A percentile compares a stretch with the other conserved stretches of the same genome.
phyloP scores from a whole-genome alignment of 2,113 vertebrate genomes.

The Pachyramphus minor region DNA sequence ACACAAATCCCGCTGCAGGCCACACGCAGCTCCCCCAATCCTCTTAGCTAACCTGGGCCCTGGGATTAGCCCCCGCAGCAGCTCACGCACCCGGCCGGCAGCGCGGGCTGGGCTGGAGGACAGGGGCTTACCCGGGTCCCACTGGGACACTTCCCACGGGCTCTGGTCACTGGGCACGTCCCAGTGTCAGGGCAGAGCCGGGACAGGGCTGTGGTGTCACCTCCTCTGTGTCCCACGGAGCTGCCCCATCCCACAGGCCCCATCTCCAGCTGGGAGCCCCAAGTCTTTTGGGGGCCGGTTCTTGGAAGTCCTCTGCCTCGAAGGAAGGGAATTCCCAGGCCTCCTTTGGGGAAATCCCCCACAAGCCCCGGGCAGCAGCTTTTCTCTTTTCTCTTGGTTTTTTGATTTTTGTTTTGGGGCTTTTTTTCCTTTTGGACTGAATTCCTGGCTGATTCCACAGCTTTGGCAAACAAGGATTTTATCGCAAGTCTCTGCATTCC shows the following conservation, averaged over 20 bases:
- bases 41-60: background rate
- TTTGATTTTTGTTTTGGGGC: rapidly evolving
- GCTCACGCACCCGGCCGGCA: background rate
- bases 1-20: conserved; percentile 22
- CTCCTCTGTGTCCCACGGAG: background rate
- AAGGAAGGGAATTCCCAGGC: conserved; percentile 52
- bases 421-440: background rate
- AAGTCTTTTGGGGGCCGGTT: background rate
- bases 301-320: conserved; percentile 16
- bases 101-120: background rate
- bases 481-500: background rate
- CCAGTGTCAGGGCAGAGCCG: rapidly evolving
- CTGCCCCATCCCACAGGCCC: background rate
- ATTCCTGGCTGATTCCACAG: conserved; percentile 11
- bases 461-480: conserved; percentile 16
- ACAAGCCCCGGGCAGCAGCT: conserved; percentile 6
- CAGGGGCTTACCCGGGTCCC: background rate
- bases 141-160: background rate
- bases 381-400: background rate
- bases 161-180: rapidly evolving
- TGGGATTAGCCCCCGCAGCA: background rate
- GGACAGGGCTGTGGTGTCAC: rapidly evolving
- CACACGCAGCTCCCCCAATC: conserved; percentile 29
- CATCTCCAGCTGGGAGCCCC: background rate
- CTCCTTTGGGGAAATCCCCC: conserved; percentile 50